Base-by-base conservation (phyloP, 2,113 vertebrate genomes). In the Toxostoma redivivum region DNA sequence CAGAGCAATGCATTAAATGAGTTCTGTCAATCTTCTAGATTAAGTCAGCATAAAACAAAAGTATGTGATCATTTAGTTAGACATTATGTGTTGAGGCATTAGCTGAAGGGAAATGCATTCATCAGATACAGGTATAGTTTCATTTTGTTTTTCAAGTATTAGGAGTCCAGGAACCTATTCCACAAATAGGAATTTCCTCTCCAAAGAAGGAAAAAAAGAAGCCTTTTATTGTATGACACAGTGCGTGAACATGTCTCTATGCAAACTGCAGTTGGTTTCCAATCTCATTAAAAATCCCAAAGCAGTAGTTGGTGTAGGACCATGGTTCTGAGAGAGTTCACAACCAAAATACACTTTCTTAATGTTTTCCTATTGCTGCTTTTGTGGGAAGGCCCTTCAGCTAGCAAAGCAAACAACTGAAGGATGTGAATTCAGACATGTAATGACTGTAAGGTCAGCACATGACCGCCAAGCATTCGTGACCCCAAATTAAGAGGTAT, bases 401-500 rank as follows among this genome's bases (percentile, higher is more conserved):
- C 74, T 62, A 72, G 50, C 80, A 80, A 69, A 92, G 72, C 45
- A 94, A 97, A 90, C 71, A 94, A 91, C 10, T 73, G 81, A 95
- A 90, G 87, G 90, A 95, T 88, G 92, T 87, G 95, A 97, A 93
- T 91, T 92, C 90, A 92, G 86, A 96, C 90, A 86, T 23, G 88
- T 74, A 95, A 95, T 97, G 95, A 86, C 79, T 89, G 80, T 97
- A 82, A 96, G 93, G 86, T 64, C 94, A 94, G 42, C 54, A 95
- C 87, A 91, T 86, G 83, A 95, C 94, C 42, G 12, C 87, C 88
- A 42, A 97, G 81, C 88, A 91, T 80, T 97, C 90, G 66, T 94
- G 88, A 97, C 83, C 88, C 69, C 94, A 97, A 95, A 97, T 97
- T 96, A 96, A 95, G 64, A 94, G 91, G 77, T 88, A 96, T 97